Conservation (phyloP, 2,113 vertebrate genomes). For the Himantopus leucocephalus region DNA sequence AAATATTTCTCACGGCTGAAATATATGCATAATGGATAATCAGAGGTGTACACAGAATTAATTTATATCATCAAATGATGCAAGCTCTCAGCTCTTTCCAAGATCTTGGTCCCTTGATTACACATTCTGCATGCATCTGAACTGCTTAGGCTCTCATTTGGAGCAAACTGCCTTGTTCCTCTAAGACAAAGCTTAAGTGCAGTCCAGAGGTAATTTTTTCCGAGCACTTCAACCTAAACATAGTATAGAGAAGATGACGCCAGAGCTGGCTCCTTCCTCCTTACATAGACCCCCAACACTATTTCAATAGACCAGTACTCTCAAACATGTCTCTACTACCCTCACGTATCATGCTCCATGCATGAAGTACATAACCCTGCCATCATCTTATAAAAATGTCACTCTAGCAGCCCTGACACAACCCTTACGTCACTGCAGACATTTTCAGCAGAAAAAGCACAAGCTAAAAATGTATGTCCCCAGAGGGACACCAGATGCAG, state of each 20-base stretch:
- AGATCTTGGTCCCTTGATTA: background rate
- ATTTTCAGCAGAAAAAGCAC: background rate
- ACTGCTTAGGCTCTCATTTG: background rate
- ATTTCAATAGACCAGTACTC: background rate
- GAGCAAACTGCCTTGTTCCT: background rate
- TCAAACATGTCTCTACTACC: background rate
- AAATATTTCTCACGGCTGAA: background rate
- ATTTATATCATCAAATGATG: background rate
- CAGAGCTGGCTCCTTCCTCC: background rate
- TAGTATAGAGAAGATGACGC: background rate
- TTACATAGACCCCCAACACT: background rate
- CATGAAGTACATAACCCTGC: background rate
- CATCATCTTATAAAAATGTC: background rate
- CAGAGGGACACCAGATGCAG: background rate
- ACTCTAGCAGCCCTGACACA: background rate
- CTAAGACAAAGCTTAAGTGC: background rate
- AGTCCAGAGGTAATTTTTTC: background rate
- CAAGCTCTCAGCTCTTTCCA: background rate
- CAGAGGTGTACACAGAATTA: background rate
- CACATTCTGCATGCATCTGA: background rate
- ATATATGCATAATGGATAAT: background rate
- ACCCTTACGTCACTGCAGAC: background rate
- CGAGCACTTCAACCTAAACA: background rate
- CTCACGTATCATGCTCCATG: fast-evolving
- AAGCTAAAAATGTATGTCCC: background rate